Base-by-base conservation (phyloP, 1,140 invertebrate genomes). In the Neodiprion virginianus region DNA sequence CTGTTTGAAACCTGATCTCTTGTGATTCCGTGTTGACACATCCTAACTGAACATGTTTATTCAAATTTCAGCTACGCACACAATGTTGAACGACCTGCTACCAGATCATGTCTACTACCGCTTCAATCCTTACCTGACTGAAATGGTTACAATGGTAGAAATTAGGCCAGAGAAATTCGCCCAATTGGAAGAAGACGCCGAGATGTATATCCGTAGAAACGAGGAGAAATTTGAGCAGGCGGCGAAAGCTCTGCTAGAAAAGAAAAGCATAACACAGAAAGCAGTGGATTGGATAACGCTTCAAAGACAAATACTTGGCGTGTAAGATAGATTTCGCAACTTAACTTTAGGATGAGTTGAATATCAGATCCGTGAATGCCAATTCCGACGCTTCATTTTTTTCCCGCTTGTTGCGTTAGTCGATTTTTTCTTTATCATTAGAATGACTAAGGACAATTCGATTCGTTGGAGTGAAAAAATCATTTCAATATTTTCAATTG, bases 51-150 rank as follows among this genome's bases (percentile, higher is more conserved):
- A 17, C 0, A 74, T 78, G 74, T 72, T 68, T 70, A 76, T 79
- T 79, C 82, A 79, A 80, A 82, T 89, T 88, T 5, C 85, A 95
- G 94, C 91, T 79, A 93, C 96, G 10, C 96, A 98, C 84, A 92
- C 92, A 65, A 93, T 94, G 67, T 83, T 98, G 72, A 94, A 93
- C 79, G 96, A 98, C 85, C 86, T 98, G 66, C 87, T 98, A 14
- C 94, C 95, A 14, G 90, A 92, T 1, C 89, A 92, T 23, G 90
- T 92, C 21, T 99, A 99, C 86, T 98, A 92, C 82, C 91, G 97
- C 9, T 95, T 98, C 84, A 98, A 98, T 88, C 97, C 97, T 0
- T 96, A 96, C 79, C 88, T 98, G 50, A 94, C 93, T 69, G 94
- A 96, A 83, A 92, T 95, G 82, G 89, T 96, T 28, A 89, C 91